phyloP scores from a whole-genome alignment of 2,113 vertebrate genomes.

The Poeciliopsis occidentalis region DNA sequence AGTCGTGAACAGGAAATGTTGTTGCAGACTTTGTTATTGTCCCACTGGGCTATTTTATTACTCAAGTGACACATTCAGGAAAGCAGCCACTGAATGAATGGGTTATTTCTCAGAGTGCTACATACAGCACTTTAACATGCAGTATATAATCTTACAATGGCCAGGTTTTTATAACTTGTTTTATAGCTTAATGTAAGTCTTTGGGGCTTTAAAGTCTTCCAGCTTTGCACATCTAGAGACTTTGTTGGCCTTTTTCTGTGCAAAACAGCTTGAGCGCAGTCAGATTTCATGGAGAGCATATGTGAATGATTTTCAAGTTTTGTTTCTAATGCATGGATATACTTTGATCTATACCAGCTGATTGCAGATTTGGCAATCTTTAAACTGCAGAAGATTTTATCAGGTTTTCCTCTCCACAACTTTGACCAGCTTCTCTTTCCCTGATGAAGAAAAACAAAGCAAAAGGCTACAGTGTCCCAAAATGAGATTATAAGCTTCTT shows the following conservation, averaged over 20 bases:
- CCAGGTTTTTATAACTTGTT: constrained; percentile 23
- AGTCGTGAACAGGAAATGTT: constrained; percentile 47
- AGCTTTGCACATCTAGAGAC: background rate
- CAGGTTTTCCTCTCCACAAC: no score
- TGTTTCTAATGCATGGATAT: no score
- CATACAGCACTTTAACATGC: constrained; percentile 14
- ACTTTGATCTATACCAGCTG: background rate
- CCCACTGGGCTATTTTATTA: constrained; percentile 39
- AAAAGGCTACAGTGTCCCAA: background rate
- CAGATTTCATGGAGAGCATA: no score
- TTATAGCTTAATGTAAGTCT: constrained; percentile 16
- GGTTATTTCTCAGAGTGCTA: constrained; percentile 31
- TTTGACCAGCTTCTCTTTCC: no score
- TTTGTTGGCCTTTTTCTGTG: background rate
- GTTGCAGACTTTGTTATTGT: constrained; percentile 33
- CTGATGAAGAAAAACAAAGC: background rate
- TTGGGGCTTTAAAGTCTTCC: background rate
- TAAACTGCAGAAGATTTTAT: no score
- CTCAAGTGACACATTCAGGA: constrained; percentile 45
- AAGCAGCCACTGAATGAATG: constrained; percentile 44
- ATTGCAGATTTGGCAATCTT: no score
- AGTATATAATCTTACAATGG: constrained; percentile 17
- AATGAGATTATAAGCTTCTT: constrained; percentile 6
- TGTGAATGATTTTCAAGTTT: no score
- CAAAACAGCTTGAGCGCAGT: no score